Conservation (phyloP, 2,888 invertebrate genomes). For the Tenthredo scrophulariae region DNA sequence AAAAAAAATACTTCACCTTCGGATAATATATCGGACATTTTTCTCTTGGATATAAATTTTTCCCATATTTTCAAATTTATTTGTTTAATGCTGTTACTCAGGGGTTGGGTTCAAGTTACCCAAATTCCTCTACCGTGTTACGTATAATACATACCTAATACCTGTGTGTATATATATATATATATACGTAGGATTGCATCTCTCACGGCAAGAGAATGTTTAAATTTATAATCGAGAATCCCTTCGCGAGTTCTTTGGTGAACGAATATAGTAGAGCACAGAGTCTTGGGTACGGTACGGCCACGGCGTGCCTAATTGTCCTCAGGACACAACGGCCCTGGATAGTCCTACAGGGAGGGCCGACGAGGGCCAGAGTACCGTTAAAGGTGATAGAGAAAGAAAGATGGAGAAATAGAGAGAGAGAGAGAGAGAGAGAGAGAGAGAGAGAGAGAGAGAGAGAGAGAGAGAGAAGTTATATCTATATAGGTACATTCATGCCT, state of each 20-base stretch:
- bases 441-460: not conserved
- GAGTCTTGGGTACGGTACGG: not conserved
- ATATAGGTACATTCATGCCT: conserved; percentile 3
- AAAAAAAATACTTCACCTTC: too few species aligned
- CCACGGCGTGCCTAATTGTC: conserved; percentile 47
- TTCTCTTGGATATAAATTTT: not conserved
- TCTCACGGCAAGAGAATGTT: not conserved
- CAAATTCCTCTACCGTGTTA: not conserved
- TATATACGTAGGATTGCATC: not conserved
- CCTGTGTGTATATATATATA: not conserved
- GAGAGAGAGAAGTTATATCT: not conserved
- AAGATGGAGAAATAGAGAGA: not conserved
- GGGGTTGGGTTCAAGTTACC: not conserved
- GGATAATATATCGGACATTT: not conserved
- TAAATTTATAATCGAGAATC: not conserved
- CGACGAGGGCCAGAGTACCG: conserved; percentile 44
- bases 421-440: not conserved
- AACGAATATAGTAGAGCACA: conserved; percentile 10
- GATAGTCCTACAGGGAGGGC: conserved; percentile 39
- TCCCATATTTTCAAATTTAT: not conserved
- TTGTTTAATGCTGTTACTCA: not conserved
- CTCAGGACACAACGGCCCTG: conserved; percentile 35
- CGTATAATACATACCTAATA: not conserved
- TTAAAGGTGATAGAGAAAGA: conserved; percentile 33
- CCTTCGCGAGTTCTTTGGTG: not conserved